A percentile compares a stretch with the other conserved stretches of the same genome.
Conservation (phyloP, 2,888 invertebrate species). For the Troilus luridus region DNA sequence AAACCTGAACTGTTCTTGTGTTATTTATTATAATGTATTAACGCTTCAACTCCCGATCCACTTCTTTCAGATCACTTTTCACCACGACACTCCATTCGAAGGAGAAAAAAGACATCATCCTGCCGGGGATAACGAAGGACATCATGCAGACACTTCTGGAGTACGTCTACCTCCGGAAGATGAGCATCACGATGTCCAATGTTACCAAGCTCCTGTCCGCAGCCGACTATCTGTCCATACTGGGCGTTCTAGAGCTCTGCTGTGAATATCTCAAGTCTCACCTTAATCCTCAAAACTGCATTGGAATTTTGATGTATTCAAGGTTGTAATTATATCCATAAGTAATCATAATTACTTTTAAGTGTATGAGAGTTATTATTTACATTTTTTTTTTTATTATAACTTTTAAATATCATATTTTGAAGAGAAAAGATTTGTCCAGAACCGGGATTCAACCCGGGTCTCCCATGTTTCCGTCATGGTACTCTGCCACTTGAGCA, state of each 20-base stretch:
- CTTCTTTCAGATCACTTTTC: conserved; percentile 79
- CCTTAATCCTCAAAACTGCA: conserved; percentile 83
- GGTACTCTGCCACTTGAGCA: no score
- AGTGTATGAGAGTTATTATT: no score
- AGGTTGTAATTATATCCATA: conserved; percentile 70
- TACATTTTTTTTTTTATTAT: no score
- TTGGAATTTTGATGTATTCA: conserved; percentile 88
- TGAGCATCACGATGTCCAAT: conserved; percentile 82
- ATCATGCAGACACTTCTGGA: conserved; percentile 85
- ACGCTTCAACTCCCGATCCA: neutral
- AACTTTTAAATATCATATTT: no score
- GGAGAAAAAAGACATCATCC: conserved; percentile 78
- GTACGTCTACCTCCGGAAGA: conserved; percentile 87
- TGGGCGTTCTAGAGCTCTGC: conserved; percentile 86
- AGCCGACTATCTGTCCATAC: conserved; percentile 90
- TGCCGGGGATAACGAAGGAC: conserved; percentile 83
- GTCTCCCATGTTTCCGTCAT: no score
- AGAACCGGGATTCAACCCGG: no score
- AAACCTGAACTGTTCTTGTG: neutral
- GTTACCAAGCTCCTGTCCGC: conserved; percentile 86
- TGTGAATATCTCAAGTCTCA: conserved; percentile 81
- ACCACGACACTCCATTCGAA: conserved; percentile 83
- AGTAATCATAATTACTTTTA: neutral
- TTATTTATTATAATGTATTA: neutral
- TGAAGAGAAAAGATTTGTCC: no score